phyloP scores from a whole-genome alignment of 2,888 invertebrate genomes.

The Carcina quercana region DNA sequence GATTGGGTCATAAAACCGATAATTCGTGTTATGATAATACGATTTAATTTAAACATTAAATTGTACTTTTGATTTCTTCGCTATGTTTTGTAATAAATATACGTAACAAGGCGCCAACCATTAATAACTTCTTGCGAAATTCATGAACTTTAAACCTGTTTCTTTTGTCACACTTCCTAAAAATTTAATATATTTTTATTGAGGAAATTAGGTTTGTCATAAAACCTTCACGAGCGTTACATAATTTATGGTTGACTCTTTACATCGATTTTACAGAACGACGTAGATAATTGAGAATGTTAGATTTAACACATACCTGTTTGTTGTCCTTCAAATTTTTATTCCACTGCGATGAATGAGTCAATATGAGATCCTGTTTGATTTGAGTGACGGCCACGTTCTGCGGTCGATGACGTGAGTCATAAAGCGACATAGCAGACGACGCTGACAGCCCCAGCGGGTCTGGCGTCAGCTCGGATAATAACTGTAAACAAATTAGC shows the following conservation, averaged over 20 bases:
- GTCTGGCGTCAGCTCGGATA: conserved; percentile 80
- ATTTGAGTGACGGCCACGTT: conserved; percentile 75
- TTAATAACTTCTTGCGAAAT: no score
- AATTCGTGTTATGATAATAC: no score
- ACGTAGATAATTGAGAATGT: no score
- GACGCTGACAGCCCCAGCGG: conserved; percentile 79
- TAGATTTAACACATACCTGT: conserved; percentile 53
- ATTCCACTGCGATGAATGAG: conserved; percentile 78
- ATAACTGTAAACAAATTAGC: conserved; percentile 68
- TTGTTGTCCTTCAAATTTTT: conserved; percentile 54
- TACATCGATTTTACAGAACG: no score
- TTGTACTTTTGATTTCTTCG: no score
- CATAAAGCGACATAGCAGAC: conserved; percentile 81
- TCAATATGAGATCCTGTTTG: conserved; percentile 76
- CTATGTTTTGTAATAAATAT: no score
- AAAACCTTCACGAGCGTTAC: no score
- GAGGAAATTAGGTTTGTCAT: no score
- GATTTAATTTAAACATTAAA: no score
- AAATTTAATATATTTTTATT: conserved; percentile 3
- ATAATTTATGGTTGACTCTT: no score
- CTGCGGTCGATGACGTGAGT: conserved; percentile 83
- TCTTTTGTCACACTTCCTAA: background rate
- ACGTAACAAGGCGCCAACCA: no score
- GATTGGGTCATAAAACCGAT: no score
- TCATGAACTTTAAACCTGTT: background rate